Base-by-base conservation (phyloP, 2,113 vertebrate genomes). In the Willisornis vidua region DNA sequence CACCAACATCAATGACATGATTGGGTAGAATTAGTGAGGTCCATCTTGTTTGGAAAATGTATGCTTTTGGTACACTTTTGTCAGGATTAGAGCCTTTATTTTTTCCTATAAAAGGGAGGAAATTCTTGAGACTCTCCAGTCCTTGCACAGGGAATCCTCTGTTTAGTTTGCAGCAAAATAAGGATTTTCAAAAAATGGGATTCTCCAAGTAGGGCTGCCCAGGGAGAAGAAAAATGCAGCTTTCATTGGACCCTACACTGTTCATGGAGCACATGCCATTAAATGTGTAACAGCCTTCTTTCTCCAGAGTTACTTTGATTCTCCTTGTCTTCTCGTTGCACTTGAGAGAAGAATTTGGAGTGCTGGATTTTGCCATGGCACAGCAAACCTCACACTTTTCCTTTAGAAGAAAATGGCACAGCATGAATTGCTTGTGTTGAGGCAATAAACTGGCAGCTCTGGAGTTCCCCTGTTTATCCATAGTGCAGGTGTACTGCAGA, bases 341-440 rank as follows among this genome's bases (percentile, higher is more conserved):
- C 61, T 29, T 66, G 29, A 52, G 76, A 94, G 84, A 83, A 94
- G 84, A 83, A 90, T 81, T 90, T 70, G 83, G 72, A 57, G 80
- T 67, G 33, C 31, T 90, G 61, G 65, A 59, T 92, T 86, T 92
- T 94, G 55, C 57, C 43, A 10, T 4, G 13, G 51, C 25, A 63
- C 23, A 59, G 29, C 31, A 77, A 93, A 70, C n/a, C 8, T 85
- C 68, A 33, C 51, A 24, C 65, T 41, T 67, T 33, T 58, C 35
- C 51, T 54, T 90, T 33, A 63, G 39, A 83, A 90, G 45, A 83
- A 88, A 79, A 86, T 33, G 29, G 33, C 35, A 62, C 43, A 70
- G n/a, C 26, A 31, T 16, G 8, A 65, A 68, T 49, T 88, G 51
- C 29, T 84, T 62, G 48, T 84, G 23, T 48, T n/a, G 48, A 51